phyloP scores from a whole-genome alignment of 2,888 invertebrate species.

The Omphaloscelis lunosa region DNA sequence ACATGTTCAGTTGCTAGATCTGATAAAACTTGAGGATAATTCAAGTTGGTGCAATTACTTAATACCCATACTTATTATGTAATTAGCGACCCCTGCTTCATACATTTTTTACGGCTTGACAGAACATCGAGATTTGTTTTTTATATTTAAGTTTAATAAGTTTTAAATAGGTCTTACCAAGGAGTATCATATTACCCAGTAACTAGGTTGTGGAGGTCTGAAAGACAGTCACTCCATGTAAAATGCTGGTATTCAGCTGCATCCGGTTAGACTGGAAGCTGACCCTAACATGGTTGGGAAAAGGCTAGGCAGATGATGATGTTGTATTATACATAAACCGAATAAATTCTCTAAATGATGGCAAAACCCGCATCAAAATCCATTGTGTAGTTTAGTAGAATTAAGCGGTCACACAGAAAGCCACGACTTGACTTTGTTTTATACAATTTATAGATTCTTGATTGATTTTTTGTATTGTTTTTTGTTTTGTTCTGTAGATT shows the following conservation, averaged over 20 bases:
- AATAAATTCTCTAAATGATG: too few relatives aligned
- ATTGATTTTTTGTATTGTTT: background rate
- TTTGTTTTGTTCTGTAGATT: background rate
- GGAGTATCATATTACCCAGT: too few relatives aligned
- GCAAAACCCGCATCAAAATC: background rate
- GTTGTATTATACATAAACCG: too few relatives aligned
- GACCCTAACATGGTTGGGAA: too few relatives aligned
- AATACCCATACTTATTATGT: background rate
- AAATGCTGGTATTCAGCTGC: too few relatives aligned
- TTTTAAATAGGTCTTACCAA: too few relatives aligned
- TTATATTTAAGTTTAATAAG: background rate
- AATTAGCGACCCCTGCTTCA: background rate
- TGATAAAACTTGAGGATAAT: constrained; percentile 39
- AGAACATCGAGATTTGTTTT: background rate
- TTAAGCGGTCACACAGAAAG: background rate
- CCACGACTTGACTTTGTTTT: background rate
- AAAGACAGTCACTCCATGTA: too few relatives aligned
- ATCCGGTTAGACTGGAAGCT: too few relatives aligned
- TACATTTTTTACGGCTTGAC: background rate
- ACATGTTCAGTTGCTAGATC: constrained; percentile 50
- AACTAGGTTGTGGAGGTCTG: too few relatives aligned
- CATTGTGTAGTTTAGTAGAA: background rate
- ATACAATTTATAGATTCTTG: background rate
- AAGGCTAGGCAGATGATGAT: too few relatives aligned
- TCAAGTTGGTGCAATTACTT: background rate